Conservation (phyloP, 2,888 invertebrate genomes). For the Lucinisca nassula region DNA sequence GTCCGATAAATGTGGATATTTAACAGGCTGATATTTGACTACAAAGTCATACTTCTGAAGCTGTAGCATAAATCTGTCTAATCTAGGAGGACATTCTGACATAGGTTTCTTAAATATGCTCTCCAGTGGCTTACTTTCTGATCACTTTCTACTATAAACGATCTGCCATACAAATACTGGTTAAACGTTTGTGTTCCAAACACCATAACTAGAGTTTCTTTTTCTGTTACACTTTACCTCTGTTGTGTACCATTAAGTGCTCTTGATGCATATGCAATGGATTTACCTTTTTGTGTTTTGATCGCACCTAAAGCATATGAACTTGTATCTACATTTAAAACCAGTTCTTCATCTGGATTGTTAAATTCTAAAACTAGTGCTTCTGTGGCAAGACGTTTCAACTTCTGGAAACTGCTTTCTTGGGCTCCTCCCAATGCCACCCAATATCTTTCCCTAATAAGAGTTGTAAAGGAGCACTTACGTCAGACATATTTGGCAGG, state of each 20-base stretch:
- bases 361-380: constrained; percentile 46
- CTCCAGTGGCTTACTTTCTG: constrained; percentile 64
- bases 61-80: constrained; percentile 23
- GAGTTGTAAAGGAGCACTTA: constrained; percentile 38
- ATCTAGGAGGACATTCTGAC: constrained; percentile 24
- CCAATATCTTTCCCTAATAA: constrained; percentile 15
- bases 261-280: constrained; percentile 65
- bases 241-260: constrained; percentile 63
- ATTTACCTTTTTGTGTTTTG: constrained; percentile 61
- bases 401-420: constrained; percentile 22
- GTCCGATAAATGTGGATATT: constrained; percentile 55
- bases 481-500: constrained; percentile 38
- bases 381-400: constrained; percentile 28
- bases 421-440: constrained; percentile 48
- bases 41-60: constrained; percentile 60
- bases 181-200: constrained; percentile 61
- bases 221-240: constrained; percentile 73
- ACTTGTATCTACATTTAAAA: constrained; percentile 22
- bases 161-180: constrained; percentile 45
- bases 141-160: constrained; percentile 51
- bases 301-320: constrained; percentile 68
- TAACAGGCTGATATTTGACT: constrained; percentile 56
- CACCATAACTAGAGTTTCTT: constrained; percentile 64
- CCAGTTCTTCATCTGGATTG: not conserved
- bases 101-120: constrained; percentile 46